These are phyloP conservation scores for Hirtodrosophila histrioides DNA, from an alignment of 2,888 invertebrate species.

Conservation along the genomic window DNA sequence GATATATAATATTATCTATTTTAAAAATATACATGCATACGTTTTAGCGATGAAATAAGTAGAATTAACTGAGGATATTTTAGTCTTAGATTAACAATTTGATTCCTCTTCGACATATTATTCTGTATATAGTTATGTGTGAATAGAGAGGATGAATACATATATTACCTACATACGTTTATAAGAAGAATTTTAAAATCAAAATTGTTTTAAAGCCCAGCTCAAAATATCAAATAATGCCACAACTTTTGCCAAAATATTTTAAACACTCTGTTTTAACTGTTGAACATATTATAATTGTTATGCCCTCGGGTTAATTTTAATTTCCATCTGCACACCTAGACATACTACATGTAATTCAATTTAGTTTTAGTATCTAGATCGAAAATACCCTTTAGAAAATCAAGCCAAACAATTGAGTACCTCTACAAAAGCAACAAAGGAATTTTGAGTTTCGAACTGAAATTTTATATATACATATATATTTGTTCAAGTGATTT, in stretches of 20 bases:
- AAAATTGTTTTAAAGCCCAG: conserved; percentile 57
- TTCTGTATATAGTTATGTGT: conserved; percentile 40
- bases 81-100: conserved; percentile 25
- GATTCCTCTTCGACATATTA: conserved; percentile 11
- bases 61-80: conserved; percentile 24
- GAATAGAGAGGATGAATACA: conserved; percentile 4
- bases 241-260: conserved; percentile 39
- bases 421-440: conserved; percentile 6
- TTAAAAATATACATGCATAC: conserved; percentile 23
- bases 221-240: conserved; percentile 44
- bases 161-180: not conserved
- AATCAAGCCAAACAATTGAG: conserved; percentile 18
- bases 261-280: conserved; percentile 48
- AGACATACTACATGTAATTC: not conserved
- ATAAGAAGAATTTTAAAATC: conserved; percentile 56
- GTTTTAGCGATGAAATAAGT: conserved; percentile 35
- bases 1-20: conserved; percentile 40
- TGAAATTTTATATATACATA: not conserved
- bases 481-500: no score
- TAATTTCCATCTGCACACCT: conserved; percentile 9
- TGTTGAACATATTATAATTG: conserved; percentile 38
- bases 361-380: conserved; percentile 17
- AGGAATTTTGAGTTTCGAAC: no score
- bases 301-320: conserved; percentile 30
- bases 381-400: conserved; percentile 2